Evolutionary conservation across 2,888 invertebrate species (phyloP).

Genomic region (Stomorhina lunata): DNA sequence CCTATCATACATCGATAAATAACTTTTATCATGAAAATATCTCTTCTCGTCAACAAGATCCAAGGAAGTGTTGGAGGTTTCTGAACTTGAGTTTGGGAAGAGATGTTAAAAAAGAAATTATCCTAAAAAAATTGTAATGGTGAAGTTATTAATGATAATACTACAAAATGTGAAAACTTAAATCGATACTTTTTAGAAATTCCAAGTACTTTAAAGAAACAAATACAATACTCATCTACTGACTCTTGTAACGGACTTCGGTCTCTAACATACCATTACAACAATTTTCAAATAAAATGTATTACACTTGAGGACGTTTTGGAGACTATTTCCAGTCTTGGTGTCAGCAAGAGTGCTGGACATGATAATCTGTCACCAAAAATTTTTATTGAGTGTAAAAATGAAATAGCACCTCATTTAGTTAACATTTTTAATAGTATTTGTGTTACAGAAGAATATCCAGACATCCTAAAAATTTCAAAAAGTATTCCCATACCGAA

Average conservation of each 20-base stretch:
- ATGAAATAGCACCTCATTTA: background rate
- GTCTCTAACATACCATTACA: too few relatives aligned
- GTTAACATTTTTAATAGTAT: conserved; percentile 4
- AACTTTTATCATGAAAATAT: background rate
- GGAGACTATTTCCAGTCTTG: background rate
- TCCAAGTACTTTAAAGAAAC: background rate
- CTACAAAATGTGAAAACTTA: too few relatives aligned
- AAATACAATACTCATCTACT: background rate
- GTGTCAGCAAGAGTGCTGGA: background rate
- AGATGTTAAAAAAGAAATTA: too few relatives aligned
- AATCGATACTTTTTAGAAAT: background rate
- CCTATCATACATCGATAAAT: background rate
- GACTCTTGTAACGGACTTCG: background rate
- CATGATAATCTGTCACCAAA: background rate
- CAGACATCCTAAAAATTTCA: conserved; percentile 20
- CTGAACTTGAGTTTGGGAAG: background rate
- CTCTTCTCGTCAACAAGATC: background rate
- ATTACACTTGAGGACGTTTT: background rate
- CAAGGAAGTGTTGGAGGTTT: background rate
- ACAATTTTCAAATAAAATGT: background rate
- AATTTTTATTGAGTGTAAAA: background rate
- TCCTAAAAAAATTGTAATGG: background rate
- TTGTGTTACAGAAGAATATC: conserved; percentile 1
- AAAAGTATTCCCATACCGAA: background rate
- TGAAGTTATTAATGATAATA: background rate